Conservation (phyloP, 2,888 invertebrate species). For the Tenthredo amoena region DNA sequence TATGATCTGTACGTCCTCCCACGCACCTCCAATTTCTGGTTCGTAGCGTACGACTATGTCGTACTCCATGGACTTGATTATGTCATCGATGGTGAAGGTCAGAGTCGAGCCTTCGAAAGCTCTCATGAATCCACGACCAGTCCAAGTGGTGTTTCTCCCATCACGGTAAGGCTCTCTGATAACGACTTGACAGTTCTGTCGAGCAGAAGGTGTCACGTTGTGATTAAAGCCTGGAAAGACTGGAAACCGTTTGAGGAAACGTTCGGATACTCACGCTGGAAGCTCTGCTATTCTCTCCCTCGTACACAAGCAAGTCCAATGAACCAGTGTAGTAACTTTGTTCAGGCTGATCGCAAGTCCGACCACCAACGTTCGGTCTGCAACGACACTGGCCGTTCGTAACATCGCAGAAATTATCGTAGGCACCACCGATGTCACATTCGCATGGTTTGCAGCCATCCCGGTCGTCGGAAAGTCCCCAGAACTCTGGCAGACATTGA, state of each 20-base stretch:
- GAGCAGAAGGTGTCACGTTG: conserved; percentile 43
- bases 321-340: conserved; percentile 95
- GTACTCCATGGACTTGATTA: conserved; percentile 93
- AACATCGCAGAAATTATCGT: conserved; percentile 95
- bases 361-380: conserved; percentile 89
- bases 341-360: conserved; percentile 93
- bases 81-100: conserved; percentile 90
- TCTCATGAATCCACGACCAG: conserved; percentile 95
- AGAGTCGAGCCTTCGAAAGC: conserved; percentile 91
- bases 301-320: conserved; percentile 91
- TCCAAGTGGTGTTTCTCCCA: conserved; percentile 91
- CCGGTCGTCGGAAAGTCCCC: conserved; percentile 93
- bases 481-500: conserved; percentile 95
- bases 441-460: conserved; percentile 98
- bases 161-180: conserved; percentile 90
- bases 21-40: conserved; percentile 87
- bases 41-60: conserved; percentile 95
- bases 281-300: conserved; percentile 89
- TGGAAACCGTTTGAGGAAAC: background rate
- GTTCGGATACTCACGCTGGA: conserved; percentile 79
- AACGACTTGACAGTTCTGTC: conserved; percentile 89
- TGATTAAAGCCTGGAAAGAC: background rate
- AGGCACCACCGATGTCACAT: conserved; percentile 96
- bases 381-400: conserved; percentile 94
- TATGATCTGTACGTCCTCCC: conserved; percentile 92